These are phyloP conservation scores for Notarius lentiginosus DNA, from an alignment of 2,113 vertebrate genomes.

Conservation along the genomic window DNA sequence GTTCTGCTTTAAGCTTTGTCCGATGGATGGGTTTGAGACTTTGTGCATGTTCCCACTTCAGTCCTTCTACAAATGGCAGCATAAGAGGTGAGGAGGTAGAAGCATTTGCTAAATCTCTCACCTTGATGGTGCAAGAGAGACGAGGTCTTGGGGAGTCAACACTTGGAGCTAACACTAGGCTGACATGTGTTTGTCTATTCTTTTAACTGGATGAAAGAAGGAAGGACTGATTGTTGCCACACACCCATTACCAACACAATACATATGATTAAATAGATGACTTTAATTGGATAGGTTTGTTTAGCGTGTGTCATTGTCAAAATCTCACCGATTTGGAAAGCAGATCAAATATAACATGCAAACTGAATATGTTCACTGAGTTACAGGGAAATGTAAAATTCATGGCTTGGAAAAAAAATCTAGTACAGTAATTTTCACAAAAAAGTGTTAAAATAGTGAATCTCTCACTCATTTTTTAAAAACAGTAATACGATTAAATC, in stretches of 20 bases:
- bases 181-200: slow-evolving; percentile 52
- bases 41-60: slow-evolving; percentile 34
- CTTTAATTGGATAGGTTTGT: slow-evolving; percentile 33
- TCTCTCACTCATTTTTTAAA: no score
- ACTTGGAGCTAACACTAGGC: slow-evolving; percentile 46
- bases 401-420: background rate
- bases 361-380: background rate
- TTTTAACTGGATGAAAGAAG: slow-evolving; percentile 51
- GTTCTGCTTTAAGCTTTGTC: slow-evolving; percentile 1
- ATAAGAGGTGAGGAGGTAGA: slow-evolving; percentile 38
- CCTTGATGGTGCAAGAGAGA: slow-evolving; percentile 17
- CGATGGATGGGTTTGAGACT: slow-evolving; percentile 38
- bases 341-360: background rate
- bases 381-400: background rate
- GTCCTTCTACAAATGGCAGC: slow-evolving; percentile 39
- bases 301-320: slow-evolving; percentile 14
- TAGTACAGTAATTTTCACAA: background rate
- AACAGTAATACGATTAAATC: no score
- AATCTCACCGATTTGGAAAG: slow-evolving; percentile 1
- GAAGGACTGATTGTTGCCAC: slow-evolving; percentile 31
- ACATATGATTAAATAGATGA: slow-evolving; percentile 41
- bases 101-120: slow-evolving; percentile 30
- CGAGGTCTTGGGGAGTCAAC: slow-evolving; percentile 23
- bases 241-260: slow-evolving; percentile 46
- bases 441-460: no score